Conservation (phyloP, 2,113 vertebrate species). For the Elanus axillaris region DNA sequence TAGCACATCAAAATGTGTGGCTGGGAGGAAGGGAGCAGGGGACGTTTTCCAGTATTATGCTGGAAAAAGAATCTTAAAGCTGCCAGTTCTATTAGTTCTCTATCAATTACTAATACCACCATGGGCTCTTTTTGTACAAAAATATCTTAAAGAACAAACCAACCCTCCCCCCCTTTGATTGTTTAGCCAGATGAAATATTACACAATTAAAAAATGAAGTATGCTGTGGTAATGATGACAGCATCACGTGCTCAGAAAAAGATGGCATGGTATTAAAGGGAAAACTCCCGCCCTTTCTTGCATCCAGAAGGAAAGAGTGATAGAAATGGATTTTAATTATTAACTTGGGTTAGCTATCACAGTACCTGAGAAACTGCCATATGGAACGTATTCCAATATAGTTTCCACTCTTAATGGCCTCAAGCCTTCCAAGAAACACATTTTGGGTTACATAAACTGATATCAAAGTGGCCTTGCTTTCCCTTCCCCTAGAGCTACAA, state of each 20-base stretch:
- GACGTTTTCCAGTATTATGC: not conserved
- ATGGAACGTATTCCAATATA: slow-evolving; percentile 23
- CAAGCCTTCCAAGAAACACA: slow-evolving; percentile 38
- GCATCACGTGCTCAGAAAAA: not conserved
- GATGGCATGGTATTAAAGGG: not conserved
- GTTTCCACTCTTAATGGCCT: slow-evolving; percentile 36
- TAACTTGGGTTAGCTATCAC: slow-evolving; percentile 44
- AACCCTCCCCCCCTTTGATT: not conserved
- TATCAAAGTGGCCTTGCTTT: slow-evolving; percentile 48
- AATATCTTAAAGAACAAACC: not conserved
- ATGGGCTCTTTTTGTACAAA: not conserved
- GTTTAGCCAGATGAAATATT: not conserved
- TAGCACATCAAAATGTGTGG: not conserved
- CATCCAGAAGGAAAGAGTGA: not conserved
- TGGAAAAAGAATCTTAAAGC: not conserved
- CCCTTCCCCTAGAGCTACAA: slow-evolving; percentile 28
- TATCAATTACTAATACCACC: not conserved
- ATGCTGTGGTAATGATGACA: not conserved
- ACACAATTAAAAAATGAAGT: not conserved
- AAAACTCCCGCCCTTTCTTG: not conserved
- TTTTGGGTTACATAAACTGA: slow-evolving; percentile 25
- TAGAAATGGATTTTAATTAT: slow-evolving; percentile 45
- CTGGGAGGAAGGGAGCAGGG: not conserved
- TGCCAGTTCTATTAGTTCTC: not conserved
- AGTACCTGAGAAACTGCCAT: slow-evolving; percentile 54